Evolutionary conservation across 2,797 vertebrate species (phyloP).

Genomic region (Orientallactaga sibirica): DNA sequence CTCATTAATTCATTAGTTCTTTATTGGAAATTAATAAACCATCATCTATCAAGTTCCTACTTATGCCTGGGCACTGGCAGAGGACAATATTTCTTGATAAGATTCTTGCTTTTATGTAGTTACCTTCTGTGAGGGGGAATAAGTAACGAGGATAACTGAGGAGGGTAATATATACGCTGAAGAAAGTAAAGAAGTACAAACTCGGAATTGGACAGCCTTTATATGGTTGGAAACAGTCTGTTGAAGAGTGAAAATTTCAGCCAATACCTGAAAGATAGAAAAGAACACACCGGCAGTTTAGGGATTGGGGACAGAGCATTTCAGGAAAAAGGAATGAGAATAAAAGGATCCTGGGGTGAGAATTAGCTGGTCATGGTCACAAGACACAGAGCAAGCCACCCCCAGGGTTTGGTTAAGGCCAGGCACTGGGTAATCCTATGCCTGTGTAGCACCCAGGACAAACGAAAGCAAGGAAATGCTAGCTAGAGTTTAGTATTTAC

Average conservation of each 20-base stretch:
- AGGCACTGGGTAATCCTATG: not conserved
- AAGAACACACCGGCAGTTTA: not conserved
- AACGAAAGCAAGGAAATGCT: not conserved
- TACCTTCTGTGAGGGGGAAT: not conserved
- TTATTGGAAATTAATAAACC: not conserved
- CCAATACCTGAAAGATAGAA: not conserved
- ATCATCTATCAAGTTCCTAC: not conserved
- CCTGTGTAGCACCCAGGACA: accelerated
- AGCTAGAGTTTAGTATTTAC: not conserved
- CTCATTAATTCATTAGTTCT: not conserved
- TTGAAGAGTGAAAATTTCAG: not conserved
- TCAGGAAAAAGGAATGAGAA: not conserved
- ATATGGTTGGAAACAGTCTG: not conserved
- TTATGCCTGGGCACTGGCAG: not conserved
- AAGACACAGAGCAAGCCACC: not conserved
- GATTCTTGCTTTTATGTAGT: not conserved
- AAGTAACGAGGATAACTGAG: not conserved
- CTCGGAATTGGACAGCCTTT: not conserved
- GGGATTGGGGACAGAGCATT: not conserved
- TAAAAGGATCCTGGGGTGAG: not conserved
- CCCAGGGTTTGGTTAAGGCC: not conserved
- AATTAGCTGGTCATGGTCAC: not conserved
- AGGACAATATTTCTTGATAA: not conserved
- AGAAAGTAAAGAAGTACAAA: not conserved
- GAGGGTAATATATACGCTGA: not conserved